Conservation (phyloP, 2,113 vertebrate genomes). For the Ophiodon elongatus region DNA sequence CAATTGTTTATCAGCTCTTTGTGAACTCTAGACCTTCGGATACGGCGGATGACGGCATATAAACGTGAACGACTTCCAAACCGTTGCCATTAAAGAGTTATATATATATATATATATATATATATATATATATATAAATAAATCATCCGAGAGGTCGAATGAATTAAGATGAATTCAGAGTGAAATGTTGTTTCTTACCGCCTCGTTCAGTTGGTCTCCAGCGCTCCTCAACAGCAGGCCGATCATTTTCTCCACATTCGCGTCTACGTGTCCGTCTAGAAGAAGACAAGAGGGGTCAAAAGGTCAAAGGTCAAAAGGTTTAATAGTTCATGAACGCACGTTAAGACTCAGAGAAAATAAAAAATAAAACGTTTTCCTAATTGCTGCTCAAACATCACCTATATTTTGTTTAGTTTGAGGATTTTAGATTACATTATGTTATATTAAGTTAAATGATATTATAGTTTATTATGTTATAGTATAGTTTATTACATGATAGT, state of each 20-base stretch:
- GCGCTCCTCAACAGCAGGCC: conserved; percentile 83
- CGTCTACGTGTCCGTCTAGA: conserved; percentile 16
- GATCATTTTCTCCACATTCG: conserved; percentile 80
- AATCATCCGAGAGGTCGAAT: background rate
- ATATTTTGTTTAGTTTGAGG: background rate
- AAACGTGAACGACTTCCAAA: background rate
- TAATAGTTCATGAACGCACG: no score
- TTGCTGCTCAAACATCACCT: background rate
- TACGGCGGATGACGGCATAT: background rate
- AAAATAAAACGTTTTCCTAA: no score
- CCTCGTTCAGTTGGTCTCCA: conserved; percentile 83
- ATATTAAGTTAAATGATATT: no score
- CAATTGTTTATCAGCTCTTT: no score
- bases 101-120: no score
- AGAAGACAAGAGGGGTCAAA: background rate
- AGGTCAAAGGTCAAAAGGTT: background rate
- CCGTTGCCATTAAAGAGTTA: no score
- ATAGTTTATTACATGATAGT: no score
- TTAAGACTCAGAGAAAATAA: no score
- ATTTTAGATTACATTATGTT: no score
- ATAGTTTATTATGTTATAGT: no score
- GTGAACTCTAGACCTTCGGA: no score
- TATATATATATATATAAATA: no score
- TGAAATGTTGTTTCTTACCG: conserved; percentile 73
- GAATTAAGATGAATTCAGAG: background rate